phyloP scores from a whole-genome alignment of 2,797 vertebrate genomes.

The Diplodus sargus region DNA sequence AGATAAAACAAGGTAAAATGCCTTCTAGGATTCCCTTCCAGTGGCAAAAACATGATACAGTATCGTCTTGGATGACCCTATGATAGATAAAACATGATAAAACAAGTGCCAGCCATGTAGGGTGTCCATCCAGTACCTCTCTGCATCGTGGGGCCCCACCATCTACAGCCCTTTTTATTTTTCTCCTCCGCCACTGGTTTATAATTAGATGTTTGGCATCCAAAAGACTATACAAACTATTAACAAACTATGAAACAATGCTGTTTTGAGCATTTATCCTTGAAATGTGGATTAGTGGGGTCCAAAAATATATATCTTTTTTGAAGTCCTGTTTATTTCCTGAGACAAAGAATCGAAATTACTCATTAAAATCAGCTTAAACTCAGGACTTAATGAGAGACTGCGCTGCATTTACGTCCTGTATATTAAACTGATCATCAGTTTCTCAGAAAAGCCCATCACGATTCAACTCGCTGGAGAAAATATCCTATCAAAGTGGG shows the following conservation, averaged over 20 bases:
- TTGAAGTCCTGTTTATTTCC: not conserved
- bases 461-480: conserved; percentile 15
- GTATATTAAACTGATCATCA: conserved; percentile 11
- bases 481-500: conserved; percentile 31
- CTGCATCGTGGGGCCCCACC: too few relatives aligned
- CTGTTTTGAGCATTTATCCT: not conserved
- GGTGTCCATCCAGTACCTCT: too few relatives aligned
- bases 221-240: not conserved
- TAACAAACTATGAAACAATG: not conserved
- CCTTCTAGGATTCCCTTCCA: too few relatives aligned
- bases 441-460: conserved; percentile 17
- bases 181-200: too few relatives aligned
- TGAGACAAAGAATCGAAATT: not conserved
- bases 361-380: conserved; percentile 16
- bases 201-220: not conserved
- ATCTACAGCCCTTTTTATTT: too few relatives aligned
- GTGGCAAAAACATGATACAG: too few relatives aligned
- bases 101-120: too few relatives aligned
- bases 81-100: too few relatives aligned
- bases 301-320: not conserved
- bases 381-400: conserved; percentile 3
- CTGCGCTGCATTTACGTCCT: conserved; percentile 3
- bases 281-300: not conserved
- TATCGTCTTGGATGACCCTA: too few relatives aligned
- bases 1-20: too few relatives aligned